Evolutionary conservation across 2,797 vertebrate genomes (phyloP), one percentile per base, ranked within the genome.

Genomic region (Ceryle rudis): DNA sequence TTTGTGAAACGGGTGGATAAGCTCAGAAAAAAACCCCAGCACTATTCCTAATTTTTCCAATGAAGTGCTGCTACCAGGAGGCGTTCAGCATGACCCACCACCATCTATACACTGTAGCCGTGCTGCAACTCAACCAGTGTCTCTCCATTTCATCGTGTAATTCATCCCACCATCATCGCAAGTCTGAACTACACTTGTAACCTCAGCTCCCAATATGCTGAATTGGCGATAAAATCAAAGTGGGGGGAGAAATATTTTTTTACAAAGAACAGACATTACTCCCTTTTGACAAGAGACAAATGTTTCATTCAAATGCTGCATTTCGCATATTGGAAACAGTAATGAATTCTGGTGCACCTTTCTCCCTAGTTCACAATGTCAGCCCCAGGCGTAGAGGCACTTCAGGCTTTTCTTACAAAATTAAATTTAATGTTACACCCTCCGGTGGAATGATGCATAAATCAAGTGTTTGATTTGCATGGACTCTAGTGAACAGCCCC

Each of bases 301-400:
- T 99, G 99, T 99, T 99, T 99, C 99, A 99, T 99, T 99, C 99
- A 99, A 99, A 99, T 99, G 98, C 98, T 99, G 98, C 99, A 98
- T 98, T 99, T 99, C 98, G 98, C 99, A 99, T 99, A 99, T 99
- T 99, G 99, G 98, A 98, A 98, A 98, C 98, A 97, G 98, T 99
- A 99, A 99, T 99, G 99, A 99, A 99, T 99, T 99, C 98, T 97
- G 97, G 97, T 96, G 98, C 97, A 98, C 98, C 96, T 97, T 96
- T 98, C 98, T 96, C 97, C 98, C 97, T 97, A 97, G 99, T 99
- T 99, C 99, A 99, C 98, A 96, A 97, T 99, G 99, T 99, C 99
- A 99, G 95, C 97, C 97, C 98, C 87, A 98, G 97, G 97, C 97
- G 77, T 87, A 94, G 97, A 95, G 98, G 98, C 95, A 98, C 93